phyloP scores from a whole-genome alignment of 2,888 invertebrate genomes.

The Campoplex nolae region DNA sequence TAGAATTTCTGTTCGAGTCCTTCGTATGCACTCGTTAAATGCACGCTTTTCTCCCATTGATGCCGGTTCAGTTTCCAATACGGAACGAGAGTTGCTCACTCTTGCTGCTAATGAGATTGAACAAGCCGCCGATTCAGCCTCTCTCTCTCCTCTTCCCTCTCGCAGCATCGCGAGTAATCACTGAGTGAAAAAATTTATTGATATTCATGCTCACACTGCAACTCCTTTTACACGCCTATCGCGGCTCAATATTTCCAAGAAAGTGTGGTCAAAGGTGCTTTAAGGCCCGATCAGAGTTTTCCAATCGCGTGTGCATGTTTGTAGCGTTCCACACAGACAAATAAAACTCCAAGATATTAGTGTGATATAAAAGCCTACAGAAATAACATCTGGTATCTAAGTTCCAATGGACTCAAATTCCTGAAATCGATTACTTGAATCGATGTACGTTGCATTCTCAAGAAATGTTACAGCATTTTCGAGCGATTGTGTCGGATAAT shows the following conservation, averaged over 20 bases:
- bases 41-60: slow-evolving; percentile 34
- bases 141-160: slow-evolving; percentile 35
- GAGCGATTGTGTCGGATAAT: not conserved
- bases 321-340: not conserved
- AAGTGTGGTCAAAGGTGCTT: slow-evolving; percentile 60
- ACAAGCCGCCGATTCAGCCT: slow-evolving; percentile 59
- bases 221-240: slow-evolving; percentile 64
- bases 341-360: not conserved
- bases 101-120: slow-evolving; percentile 70
- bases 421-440: slow-evolving; percentile 15
- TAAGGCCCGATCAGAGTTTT: slow-evolving; percentile 34
- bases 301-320: not conserved
- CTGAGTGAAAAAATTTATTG: slow-evolving; percentile 65
- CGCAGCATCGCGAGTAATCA: slow-evolving; percentile 43
- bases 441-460: not conserved
- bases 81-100: slow-evolving; percentile 53
- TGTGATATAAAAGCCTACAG: slow-evolving; percentile 1
- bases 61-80: slow-evolving; percentile 51
- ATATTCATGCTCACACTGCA: slow-evolving; percentile 65
- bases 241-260: slow-evolving; percentile 60
- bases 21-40: slow-evolving; percentile 45
- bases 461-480: not conserved
- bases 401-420: slow-evolving; percentile 5
- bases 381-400: slow-evolving; percentile 39
- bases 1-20: slow-evolving; percentile 28